phyloP scores from a whole-genome alignment of 2,797 vertebrate species.

The Tokudaia tokunoshimensis region DNA sequence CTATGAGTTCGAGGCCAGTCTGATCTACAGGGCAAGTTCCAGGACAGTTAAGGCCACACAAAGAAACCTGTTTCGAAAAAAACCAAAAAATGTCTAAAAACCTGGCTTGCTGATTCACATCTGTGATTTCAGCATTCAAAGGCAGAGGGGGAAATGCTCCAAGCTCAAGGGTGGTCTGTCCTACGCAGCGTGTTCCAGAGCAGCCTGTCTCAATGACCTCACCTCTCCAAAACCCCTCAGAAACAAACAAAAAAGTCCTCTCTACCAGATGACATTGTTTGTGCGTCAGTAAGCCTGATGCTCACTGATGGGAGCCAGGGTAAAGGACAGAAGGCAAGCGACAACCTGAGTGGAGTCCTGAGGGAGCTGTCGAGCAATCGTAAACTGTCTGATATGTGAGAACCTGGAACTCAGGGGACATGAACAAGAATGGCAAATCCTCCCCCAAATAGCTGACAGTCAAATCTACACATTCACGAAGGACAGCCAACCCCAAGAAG shows the following conservation, averaged over 20 bases:
- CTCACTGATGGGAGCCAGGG: not conserved
- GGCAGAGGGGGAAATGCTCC: not conserved
- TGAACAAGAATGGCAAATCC: conserved; percentile 1
- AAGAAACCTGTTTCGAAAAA: not conserved
- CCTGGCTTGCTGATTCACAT: not conserved
- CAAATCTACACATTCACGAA: conserved; percentile 29
- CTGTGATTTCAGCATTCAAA: not conserved
- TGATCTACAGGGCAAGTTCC: not conserved
- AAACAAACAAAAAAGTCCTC: not conserved
- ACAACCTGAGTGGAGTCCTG: not conserved
- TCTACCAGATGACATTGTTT: not conserved
- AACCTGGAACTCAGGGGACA: not conserved
- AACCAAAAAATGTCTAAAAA: not conserved
- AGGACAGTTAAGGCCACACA: not conserved
- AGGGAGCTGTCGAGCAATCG: not conserved
- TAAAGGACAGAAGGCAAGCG: not conserved
- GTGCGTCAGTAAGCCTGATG: not conserved
- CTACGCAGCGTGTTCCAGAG: not conserved
- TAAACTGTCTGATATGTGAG: not conserved
- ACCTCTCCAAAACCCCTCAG: not conserved
- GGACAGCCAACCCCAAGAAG: conserved; percentile 4
- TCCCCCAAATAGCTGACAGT: not conserved
- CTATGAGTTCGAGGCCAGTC: not conserved
- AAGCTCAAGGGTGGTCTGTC: not conserved
- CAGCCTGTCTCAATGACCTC: not conserved